phyloP scores from a whole-genome alignment of 2,888 invertebrate genomes.

The Penaeus monodon region DNA sequence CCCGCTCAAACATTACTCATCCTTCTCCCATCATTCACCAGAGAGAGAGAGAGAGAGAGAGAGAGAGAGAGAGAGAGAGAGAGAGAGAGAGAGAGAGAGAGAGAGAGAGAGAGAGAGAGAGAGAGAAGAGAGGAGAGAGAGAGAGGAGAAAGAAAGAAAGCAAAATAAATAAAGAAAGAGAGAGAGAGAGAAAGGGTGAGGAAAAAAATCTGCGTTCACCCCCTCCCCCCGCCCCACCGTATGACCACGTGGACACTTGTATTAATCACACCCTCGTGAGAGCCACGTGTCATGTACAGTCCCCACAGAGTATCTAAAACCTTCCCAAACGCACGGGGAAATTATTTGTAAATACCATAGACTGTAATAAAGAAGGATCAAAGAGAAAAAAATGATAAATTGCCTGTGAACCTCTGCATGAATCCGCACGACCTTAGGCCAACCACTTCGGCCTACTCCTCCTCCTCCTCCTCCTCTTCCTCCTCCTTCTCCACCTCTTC shows the following conservation, averaged over 20 bases:
- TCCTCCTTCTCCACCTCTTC: not conserved
- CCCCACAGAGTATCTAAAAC: no score
- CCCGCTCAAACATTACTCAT: not conserved
- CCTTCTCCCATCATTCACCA: not conserved
- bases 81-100: not conserved
- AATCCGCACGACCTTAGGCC: not conserved
- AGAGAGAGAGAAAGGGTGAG: constrained; percentile 10
- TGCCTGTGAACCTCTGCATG: no score
- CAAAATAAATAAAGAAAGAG: constrained; percentile 28
- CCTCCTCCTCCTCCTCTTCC: not conserved
- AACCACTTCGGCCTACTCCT: not conserved
- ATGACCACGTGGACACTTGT: no score
- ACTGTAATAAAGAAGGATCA: no score
- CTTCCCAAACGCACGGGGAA: no score
- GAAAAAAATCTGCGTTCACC: not conserved
- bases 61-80: not conserved
- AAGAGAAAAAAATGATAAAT: no score
- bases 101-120: constrained; percentile 24
- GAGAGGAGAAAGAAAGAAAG: constrained; percentile 19
- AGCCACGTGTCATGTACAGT: no score
- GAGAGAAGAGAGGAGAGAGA: constrained; percentile 31
- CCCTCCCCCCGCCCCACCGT: not conserved
- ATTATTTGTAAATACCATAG: no score
- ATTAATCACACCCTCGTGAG: no score
- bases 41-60: not conserved